A percentile compares a stretch with the other conserved stretches of the same genome.
phyloP scores from a whole-genome alignment of 2,888 invertebrate species.

The Pandemis corylana region DNA sequence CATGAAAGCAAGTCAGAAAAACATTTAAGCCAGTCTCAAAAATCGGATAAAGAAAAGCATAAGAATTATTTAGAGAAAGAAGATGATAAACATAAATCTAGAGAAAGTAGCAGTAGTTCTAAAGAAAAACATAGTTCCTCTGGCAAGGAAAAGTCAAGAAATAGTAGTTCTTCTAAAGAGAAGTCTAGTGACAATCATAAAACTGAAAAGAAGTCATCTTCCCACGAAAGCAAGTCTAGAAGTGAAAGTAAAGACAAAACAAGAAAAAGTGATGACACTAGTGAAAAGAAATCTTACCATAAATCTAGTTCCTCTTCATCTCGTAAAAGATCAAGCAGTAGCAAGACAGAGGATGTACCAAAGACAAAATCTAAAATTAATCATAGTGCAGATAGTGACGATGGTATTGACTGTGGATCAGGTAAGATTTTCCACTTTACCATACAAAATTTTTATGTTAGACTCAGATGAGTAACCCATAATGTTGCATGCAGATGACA shows the following conservation, averaged over 20 bases:
- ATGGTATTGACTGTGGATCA: constrained; percentile 89
- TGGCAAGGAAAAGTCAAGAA: constrained; percentile 70
- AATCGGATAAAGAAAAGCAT: constrained; percentile 55
- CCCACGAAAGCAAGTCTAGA: constrained; percentile 64
- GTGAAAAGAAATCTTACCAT: constrained; percentile 68
- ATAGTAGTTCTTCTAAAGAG: constrained; percentile 70
- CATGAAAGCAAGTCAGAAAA: constrained; percentile 48
- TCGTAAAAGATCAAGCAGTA: constrained; percentile 64
- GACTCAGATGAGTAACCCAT: too few species aligned
- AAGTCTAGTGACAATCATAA: constrained; percentile 66
- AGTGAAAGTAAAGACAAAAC: constrained; percentile 33
- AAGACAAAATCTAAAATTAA: constrained; percentile 70
- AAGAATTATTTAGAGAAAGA: constrained; percentile 66
- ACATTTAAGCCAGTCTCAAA: constrained; percentile 51
- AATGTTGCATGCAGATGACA: background rate
- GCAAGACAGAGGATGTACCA: constrained; percentile 73
- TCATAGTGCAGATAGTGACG: constrained; percentile 74
- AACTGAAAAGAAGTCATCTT: constrained; percentile 67
- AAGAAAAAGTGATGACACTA: constrained; percentile 40
- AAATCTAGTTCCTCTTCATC: constrained; percentile 68
- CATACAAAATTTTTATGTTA: background rate
- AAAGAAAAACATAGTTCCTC: constrained; percentile 73
- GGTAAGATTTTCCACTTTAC: constrained; percentile 63
- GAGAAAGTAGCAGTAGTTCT: constrained; percentile 64
- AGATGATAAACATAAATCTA: constrained; percentile 60